A percentile compares a stretch with the other conserved stretches of the same genome.
These are phyloP conservation scores for Eristalinus sepulchralis DNA, from an alignment of 2,888 invertebrate genomes.

Conservation along the genomic window DNA sequence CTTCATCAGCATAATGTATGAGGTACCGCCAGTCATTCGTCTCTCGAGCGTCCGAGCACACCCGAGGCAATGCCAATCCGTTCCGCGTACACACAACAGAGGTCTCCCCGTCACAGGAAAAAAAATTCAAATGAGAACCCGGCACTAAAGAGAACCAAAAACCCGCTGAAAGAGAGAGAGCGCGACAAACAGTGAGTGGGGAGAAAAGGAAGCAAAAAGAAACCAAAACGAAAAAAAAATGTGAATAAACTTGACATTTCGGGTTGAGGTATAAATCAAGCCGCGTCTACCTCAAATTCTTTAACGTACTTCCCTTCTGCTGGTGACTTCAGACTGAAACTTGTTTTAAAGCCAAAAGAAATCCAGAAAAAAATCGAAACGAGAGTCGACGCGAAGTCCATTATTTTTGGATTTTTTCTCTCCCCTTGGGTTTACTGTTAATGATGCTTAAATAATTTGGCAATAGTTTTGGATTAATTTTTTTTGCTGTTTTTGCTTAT, in stretches of 20 bases:
- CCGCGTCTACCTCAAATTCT: conserved; percentile 63
- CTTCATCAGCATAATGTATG: background rate
- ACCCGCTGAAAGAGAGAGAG: conserved; percentile 3
- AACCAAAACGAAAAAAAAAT: conserved; percentile 42
- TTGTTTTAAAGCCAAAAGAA: conserved; percentile 13
- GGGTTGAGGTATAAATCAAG: conserved; percentile 70
- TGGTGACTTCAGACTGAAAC: conserved; percentile 50
- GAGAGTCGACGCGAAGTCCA: conserved; percentile 8
- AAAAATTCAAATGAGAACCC: background rate
- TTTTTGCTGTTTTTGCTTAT: background rate
- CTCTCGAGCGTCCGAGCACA: background rate
- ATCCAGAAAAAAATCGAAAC: background rate
- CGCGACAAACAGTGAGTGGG: too few relatives aligned
- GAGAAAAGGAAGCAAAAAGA: conserved; percentile 26
- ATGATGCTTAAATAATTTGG: conserved; percentile 16
- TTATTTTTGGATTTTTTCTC: conserved; percentile 4
- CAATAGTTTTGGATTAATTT: background rate
- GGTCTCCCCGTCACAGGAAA: background rate
- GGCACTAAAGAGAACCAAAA: background rate
- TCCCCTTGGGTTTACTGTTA: background rate
- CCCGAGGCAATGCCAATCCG: background rate
- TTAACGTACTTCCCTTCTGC: conserved; percentile 66
- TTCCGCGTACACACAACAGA: background rate
- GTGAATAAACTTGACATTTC: conserved; percentile 71
- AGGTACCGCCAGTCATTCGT: background rate